Conservation (phyloP, 2,797 vertebrate species). For the Falco peregrinus region DNA sequence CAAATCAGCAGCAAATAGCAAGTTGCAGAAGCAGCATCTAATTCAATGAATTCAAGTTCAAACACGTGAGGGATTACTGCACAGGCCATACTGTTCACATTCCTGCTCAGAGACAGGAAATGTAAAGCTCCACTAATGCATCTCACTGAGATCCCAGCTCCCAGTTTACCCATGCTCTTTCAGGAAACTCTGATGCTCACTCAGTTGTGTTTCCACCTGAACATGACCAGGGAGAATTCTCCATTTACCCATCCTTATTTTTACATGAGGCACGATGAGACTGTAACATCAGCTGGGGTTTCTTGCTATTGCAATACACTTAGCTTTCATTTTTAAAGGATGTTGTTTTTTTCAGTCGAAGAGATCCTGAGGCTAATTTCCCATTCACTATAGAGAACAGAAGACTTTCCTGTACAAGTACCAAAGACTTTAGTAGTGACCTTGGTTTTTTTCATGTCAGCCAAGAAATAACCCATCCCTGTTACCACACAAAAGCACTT, state of each 20-base stretch:
- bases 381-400: background rate
- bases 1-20: background rate
- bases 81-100: background rate
- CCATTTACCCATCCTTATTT: background rate
- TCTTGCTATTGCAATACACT: background rate
- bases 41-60: background rate
- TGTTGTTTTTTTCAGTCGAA: background rate
- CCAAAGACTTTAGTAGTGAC: background rate
- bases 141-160: background rate
- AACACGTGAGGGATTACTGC: background rate
- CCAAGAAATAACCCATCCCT: constrained; percentile 25
- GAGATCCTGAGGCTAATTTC: background rate
- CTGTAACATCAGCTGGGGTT: background rate
- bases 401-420: background rate
- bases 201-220: background rate
- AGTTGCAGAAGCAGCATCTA: background rate
- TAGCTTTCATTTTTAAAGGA: background rate
- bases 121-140: background rate
- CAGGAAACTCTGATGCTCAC: background rate
- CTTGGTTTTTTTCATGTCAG: background rate
- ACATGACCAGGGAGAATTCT: background rate
- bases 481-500: constrained; percentile 50
- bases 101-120: background rate
- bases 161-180: background rate
- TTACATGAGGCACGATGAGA: background rate